These are phyloP conservation scores for Rhaphigaster nebulosa DNA, from an alignment of 2,888 invertebrate species.

Conservation along the genomic window DNA sequence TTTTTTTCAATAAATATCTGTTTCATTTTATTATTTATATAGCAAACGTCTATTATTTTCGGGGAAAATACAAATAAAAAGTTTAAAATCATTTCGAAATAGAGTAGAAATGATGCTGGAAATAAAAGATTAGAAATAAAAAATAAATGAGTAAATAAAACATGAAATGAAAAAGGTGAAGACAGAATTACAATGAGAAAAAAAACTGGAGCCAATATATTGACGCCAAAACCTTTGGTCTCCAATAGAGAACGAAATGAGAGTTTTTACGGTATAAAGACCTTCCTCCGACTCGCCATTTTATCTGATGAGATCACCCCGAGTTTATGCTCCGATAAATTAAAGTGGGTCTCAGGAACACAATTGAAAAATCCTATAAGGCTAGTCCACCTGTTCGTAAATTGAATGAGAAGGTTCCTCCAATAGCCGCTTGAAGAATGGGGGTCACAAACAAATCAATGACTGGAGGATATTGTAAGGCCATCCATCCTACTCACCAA, in stretches of 20 bases:
- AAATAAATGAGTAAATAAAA: background rate
- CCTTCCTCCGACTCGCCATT: background rate
- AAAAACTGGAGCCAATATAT: background rate
- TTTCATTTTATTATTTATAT: no score
- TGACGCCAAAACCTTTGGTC: background rate
- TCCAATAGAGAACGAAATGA: background rate
- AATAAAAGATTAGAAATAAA: background rate
- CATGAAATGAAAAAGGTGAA: background rate
- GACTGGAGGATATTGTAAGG: background rate
- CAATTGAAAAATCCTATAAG: constrained; percentile 32
- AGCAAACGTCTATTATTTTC: no score
- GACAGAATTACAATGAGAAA: background rate
- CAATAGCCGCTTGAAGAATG: background rate
- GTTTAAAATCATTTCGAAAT: no score
- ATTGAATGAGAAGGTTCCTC: background rate
- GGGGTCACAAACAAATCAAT: background rate
- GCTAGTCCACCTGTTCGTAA: background rate
- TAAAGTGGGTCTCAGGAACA: background rate
- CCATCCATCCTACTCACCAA: background rate
- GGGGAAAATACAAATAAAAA: no score
- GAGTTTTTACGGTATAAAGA: constrained; percentile 7
- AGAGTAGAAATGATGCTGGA: no score
- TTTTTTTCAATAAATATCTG: no score
- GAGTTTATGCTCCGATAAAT: constrained; percentile 11
- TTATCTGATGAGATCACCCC: constrained; percentile 11